phyloP scores from a whole-genome alignment of 2,797 vertebrate species.

The Poecilia gillii region DNA sequence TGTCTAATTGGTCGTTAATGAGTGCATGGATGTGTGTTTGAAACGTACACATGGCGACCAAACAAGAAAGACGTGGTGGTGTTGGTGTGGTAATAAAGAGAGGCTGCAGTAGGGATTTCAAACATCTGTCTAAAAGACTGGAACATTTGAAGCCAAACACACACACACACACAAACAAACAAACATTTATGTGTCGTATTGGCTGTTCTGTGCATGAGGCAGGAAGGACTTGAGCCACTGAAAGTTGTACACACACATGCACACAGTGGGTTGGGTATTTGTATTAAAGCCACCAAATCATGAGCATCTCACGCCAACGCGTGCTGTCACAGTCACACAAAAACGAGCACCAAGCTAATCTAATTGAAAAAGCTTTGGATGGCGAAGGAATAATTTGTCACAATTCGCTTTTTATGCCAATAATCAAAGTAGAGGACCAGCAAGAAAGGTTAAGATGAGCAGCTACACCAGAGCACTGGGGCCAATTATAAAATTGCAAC shows the following conservation, averaged over 20 bases:
- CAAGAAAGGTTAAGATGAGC: neutral
- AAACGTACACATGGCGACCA: constrained; percentile 29
- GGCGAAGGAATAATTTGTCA: constrained; percentile 20
- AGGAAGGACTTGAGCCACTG: constrained; percentile 14
- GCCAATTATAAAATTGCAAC: constrained; percentile 5
- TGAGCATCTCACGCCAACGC: constrained; percentile 38
- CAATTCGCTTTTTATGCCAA: neutral
- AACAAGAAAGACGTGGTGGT: constrained; percentile 22
- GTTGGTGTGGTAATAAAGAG: constrained; percentile 29
- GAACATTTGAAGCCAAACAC: constrained; percentile 47
- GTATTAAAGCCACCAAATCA: constrained; percentile 59
- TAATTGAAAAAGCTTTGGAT: constrained; percentile 17
- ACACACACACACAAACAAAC: neutral
- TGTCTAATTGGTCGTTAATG: constrained; percentile 82
- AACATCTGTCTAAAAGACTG: constrained; percentile 74
- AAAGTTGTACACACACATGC: constrained; percentile 12
- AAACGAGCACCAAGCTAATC: constrained; percentile 8
- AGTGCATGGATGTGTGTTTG: constrained; percentile 43
- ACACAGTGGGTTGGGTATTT: constrained; percentile 56
- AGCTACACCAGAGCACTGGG: neutral
- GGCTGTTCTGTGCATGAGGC: constrained; percentile 17
- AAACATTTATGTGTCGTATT: neutral
- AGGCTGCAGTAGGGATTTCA: constrained; percentile 40
- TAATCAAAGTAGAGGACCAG: neutral
- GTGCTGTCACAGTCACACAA: constrained; percentile 13